Evolutionary conservation across 2,888 invertebrate genomes (phyloP), one percentile per base, ranked within the genome.

Genomic region (Epirrhoe tristata): DNA sequence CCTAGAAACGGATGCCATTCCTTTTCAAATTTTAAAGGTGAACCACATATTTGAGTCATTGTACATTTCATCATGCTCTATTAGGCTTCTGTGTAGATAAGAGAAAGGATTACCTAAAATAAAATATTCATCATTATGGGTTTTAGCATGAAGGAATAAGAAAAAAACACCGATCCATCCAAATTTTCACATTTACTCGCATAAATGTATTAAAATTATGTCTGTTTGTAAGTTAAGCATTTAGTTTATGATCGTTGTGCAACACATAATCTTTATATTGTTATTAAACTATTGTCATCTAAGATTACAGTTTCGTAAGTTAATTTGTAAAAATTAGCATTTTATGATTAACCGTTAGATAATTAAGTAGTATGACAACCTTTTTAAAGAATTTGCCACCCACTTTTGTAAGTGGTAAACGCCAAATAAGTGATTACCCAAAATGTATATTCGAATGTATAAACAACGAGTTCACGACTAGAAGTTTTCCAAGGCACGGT

Each of bases 1-100:
- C 43, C 39, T 46, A 62, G 36, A 43, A 43, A 55, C 50, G 24
- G 32, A 62, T 62, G 48, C 55, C 43, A 55, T 57, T 63, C 57
- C 46, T 34, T 58, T 17, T 52, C 17, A 5, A 14, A 51, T 17
- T 46, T 0, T 46, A 43, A 34, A 63, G 57, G 63, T 63, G 52
- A 63, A 32, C 52, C 6, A 46, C 57, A 63, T 51, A 48, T 57
- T 46, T 17, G 34, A 55, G 12, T 43, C 39, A 43, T 43, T 43
- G 39, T 43, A 10, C 39, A 43, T 43, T 43, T 43, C 39, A 43
- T 12, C 39, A 43, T 43, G 39, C 4, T 2, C 4, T 12, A 43
- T 12, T 12, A 43, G 12, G 39, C 39, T 43, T 12, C 39, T 12
- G 39, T 12, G 12, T 43, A 12, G 12, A 43, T 43, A 12, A 24